These are phyloP conservation scores for Aurelia aurita DNA, from an alignment of 30 jellyfish, hydroid and myxozoan genomes.

Conservation along the genomic window DNA sequence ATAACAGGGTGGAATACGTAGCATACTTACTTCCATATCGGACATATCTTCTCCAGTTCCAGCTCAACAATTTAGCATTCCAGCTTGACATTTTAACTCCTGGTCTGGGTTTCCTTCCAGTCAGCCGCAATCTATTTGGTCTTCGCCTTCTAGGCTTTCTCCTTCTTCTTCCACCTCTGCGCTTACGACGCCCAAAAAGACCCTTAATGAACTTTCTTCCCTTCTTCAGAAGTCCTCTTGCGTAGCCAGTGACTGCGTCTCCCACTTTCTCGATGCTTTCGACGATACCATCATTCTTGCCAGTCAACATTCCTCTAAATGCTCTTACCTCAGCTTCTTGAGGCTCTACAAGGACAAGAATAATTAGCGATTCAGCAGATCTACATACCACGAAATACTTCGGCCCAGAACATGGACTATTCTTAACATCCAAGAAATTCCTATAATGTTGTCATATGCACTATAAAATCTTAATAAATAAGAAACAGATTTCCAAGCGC, in stretches of 20 bases:
- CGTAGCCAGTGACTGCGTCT: not conserved
- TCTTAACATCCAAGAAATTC: not conserved
- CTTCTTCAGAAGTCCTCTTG: not conserved
- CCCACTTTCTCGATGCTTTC: constrained; percentile 10
- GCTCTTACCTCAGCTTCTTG: constrained; percentile 62
- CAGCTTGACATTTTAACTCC: constrained; percentile 8
- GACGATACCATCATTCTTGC: constrained; percentile 28
- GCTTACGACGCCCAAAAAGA: too few relatives aligned
- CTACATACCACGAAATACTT: not conserved
- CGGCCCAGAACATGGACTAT: not conserved
- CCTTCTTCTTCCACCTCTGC: not conserved
- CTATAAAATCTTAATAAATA: too few relatives aligned
- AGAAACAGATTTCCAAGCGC: too few relatives aligned
- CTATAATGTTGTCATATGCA: too few relatives aligned
- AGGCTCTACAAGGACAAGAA: constrained; percentile 29
- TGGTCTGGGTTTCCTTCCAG: not conserved
- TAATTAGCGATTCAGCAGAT: not conserved
- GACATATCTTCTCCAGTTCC: constrained; percentile 53
- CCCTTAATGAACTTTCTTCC: not conserved
- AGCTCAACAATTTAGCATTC: constrained; percentile 26
- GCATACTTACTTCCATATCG: constrained; percentile 42
- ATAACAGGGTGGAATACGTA: too few relatives aligned
- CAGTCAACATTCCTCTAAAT: constrained; percentile 59
- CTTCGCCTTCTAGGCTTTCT: constrained; percentile 7
- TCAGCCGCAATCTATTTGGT: constrained; percentile 12